Evolutionary conservation across 1,140 invertebrate species (phyloP).

Genomic region (Pteromalus puparum): DNA sequence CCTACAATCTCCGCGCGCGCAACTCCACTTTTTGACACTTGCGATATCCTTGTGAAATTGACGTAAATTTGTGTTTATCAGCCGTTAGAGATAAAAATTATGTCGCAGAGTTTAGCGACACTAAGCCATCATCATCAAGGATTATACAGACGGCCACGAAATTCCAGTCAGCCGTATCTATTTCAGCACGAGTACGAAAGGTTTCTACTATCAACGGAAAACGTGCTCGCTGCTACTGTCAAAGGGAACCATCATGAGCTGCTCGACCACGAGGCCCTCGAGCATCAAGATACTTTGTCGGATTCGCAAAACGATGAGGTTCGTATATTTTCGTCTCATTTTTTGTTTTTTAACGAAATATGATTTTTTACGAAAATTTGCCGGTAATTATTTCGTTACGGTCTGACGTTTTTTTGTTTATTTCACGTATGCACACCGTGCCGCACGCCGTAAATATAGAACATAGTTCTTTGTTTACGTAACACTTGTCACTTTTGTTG

Average conservation of each 20-base stretch:
- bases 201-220: constrained; percentile 13
- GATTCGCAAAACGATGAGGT: constrained; percentile 16
- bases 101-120: background rate
- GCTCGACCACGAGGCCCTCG: constrained; percentile 13
- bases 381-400: background rate
- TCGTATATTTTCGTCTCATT: background rate
- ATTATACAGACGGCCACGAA: background rate
- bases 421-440: background rate
- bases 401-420: background rate
- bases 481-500: constrained; percentile 45
- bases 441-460: constrained; percentile 27
- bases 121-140: background rate
- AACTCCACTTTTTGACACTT: constrained; percentile 24
- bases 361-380: background rate
- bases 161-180: background rate
- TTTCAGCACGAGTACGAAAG: background rate
- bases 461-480: constrained; percentile 48
- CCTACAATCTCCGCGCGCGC: background rate
- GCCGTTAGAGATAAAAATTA: background rate
- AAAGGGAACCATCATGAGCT: background rate
- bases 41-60: background rate
- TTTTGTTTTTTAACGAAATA: background rate
- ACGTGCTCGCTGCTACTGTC: constrained; percentile 40
- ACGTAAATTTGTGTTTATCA: background rate
- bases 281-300: background rate